Percentiles rank a stretch among this genome's conserved stretches.
Conservation (phyloP, 2,797 vertebrate genomes). For the Tamandua tetradactyla region DNA sequence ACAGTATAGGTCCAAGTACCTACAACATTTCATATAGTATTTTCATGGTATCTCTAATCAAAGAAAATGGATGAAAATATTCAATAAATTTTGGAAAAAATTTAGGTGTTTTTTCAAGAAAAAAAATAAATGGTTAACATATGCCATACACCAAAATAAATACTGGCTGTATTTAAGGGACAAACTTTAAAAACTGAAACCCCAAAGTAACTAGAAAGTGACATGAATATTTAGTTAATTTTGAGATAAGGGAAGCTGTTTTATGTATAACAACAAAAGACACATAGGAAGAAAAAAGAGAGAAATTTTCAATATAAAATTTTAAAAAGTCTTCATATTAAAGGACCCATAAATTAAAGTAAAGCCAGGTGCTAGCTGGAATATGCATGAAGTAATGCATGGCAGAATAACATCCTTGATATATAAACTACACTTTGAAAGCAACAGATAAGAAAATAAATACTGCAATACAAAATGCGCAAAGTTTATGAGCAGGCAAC, state of each 20-base stretch:
- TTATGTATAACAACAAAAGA: background rate
- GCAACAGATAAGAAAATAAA: background rate
- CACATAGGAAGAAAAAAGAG: background rate
- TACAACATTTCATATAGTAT: background rate
- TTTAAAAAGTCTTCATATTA: background rate
- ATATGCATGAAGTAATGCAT: background rate
- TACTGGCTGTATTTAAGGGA: background rate
- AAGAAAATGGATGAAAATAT: background rate
- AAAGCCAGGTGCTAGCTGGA: background rate
- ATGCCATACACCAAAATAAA: background rate
- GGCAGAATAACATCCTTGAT: background rate
- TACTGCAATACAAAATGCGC: background rate
- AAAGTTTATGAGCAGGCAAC: background rate
- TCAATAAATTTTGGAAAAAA: background rate
- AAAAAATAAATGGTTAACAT: background rate
- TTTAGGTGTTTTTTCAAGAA: background rate
- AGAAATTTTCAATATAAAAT: background rate
- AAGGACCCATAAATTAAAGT: background rate
- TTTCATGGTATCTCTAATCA: background rate
- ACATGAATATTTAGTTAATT: background rate
- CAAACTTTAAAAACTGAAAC: background rate
- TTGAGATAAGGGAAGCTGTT: background rate
- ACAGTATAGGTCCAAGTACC: background rate
- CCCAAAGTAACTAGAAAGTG: background rate
- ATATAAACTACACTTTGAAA: background rate